phyloP scores from a whole-genome alignment of 37 sponge, comb jelly and placozoan species.

The Axinella damicornis region DNA sequence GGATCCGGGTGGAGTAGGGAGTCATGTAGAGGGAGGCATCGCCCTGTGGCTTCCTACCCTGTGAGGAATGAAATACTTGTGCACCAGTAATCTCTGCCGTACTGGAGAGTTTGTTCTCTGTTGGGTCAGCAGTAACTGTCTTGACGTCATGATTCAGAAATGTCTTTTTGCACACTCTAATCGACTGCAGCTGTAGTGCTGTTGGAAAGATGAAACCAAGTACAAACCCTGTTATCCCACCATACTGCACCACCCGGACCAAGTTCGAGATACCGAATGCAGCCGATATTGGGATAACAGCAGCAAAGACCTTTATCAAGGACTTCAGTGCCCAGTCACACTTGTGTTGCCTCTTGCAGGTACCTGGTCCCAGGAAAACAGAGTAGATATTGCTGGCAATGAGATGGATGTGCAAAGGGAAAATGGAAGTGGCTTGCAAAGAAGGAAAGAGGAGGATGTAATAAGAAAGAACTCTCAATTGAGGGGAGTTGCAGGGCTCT shows the following conservation, averaged over 20 bases:
- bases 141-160: not conserved
- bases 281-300: conserved; percentile 77
- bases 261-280: conserved; percentile 87
- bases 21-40: conserved; percentile 14
- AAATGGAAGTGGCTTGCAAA: conserved; percentile 79
- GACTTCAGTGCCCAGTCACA: conserved; percentile 19
- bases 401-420: conserved; percentile 59
- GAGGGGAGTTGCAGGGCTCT: conserved; percentile 9
- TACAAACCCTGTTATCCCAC: conserved; percentile 76
- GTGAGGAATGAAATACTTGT: not conserved
- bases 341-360: conserved; percentile 22
- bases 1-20: conserved; percentile 11
- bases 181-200: conserved; percentile 43
- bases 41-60: not conserved
- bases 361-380: conserved; percentile 56
- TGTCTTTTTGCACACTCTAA: conserved; percentile 35
- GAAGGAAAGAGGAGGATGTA: conserved; percentile 88
- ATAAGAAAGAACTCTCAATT: conserved; percentile 72
- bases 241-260: conserved; percentile 79
- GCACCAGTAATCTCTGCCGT: too few species aligned
- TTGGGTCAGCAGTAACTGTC: too few species aligned
- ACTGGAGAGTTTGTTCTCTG: not conserved
- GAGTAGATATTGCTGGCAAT: conserved; percentile 79
- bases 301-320: conserved; percentile 45
- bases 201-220: conserved; percentile 73